Evolutionary conservation across 1,140 invertebrate genomes (phyloP), one percentile per base, ranked within the genome.

Genomic region (Lanistes nyassanus): DNA sequence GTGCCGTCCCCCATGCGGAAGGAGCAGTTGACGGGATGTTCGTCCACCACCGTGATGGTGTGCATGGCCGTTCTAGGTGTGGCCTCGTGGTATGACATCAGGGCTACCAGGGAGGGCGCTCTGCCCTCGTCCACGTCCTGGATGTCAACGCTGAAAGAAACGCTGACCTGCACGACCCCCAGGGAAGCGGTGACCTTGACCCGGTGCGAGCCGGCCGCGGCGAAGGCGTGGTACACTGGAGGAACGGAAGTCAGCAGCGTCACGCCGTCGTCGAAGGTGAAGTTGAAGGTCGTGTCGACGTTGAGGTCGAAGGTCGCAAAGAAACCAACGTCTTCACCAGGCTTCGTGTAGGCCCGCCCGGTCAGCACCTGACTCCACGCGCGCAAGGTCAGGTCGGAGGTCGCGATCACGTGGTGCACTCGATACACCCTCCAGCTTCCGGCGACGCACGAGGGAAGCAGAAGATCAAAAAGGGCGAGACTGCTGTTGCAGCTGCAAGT

Each of bases 231-330:
- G 37, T 74, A 79, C 6, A 87, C 66, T 6, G 75, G 66, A 7
- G 80, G 76, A 21, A 71, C 51, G 11, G 71, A 70, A 0, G 83
- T 83, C 3, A 60, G 70, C 19, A 81, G 56, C 19, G 47, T 77
- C 7, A 70, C 76, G 5, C 83, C 84, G 77, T 88, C 85, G 13
- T 82, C 83, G 76, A 88, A 86, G 21, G 85, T 77, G 51, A 88
- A 78, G 31, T 51, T 76, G 66, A 82, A 86, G 53, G 66, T 72
- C 13, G 79, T 68, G 16, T 76, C 67, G 2, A 83, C 58, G 34
- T 70, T 66, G 36, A 82, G 68, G 37, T 78, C 80, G 5, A 82
- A 60, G 19, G 31, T 76, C 6, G 85, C 79, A 21, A 75, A 60
- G 31, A 86, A 81, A 19, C 72, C 60, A 5, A 87, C 80, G 21